Evolutionary conservation across 2,113 vertebrate species (phyloP).

Genomic region (Paedocypris sp.): DNA sequence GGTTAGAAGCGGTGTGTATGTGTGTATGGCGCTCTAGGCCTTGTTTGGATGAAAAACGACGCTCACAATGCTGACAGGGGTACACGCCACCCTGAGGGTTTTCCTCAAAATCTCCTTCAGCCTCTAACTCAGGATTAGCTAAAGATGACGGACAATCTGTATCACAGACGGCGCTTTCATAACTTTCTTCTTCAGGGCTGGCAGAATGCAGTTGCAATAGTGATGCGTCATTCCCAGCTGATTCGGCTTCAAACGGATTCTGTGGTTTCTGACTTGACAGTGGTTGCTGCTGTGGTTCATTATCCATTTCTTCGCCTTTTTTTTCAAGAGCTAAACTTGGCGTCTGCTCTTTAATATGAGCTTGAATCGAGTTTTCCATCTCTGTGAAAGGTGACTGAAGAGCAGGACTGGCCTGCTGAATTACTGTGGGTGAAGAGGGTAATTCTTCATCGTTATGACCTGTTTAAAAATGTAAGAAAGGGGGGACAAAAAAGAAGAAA

Average conservation of each 20-base stretch:
- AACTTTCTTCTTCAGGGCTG: slow-evolving; percentile 33
- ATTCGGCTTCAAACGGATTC: slow-evolving; percentile 30
- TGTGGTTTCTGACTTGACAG: slow-evolving; percentile 39
- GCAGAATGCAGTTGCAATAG: slow-evolving; percentile 8
- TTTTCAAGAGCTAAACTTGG: slow-evolving; percentile 34
- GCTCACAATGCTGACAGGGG: slow-evolving; percentile 86
- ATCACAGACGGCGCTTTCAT: slow-evolving; percentile 31
- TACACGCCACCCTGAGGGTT: slow-evolving; percentile 66
- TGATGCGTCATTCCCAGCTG: slow-evolving; percentile 44
- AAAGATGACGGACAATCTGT: slow-evolving; percentile 45
- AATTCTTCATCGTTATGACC: slow-evolving; percentile 59
- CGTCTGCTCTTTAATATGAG: slow-evolving; percentile 23
- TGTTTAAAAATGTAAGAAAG: slow-evolving; percentile 29
- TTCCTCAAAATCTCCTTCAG: slow-evolving; percentile 61
- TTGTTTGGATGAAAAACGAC: slow-evolving; percentile 87
- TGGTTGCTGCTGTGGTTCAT: slow-evolving; percentile 36
- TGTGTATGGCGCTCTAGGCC: slow-evolving; percentile 89
- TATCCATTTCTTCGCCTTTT: slow-evolving; percentile 21
- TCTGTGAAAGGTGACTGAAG: slow-evolving; percentile 50
- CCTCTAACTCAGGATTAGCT: slow-evolving; percentile 48
- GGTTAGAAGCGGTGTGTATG: slow-evolving; percentile 76
- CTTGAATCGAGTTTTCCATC: slow-evolving; percentile 39
- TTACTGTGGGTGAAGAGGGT: slow-evolving; percentile 48
- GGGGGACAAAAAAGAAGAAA: neutral
- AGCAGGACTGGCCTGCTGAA: slow-evolving; percentile 57